These are phyloP conservation scores for Pterostichus madidus DNA, from an alignment of 2,888 invertebrate species.

Conservation along the genomic window DNA sequence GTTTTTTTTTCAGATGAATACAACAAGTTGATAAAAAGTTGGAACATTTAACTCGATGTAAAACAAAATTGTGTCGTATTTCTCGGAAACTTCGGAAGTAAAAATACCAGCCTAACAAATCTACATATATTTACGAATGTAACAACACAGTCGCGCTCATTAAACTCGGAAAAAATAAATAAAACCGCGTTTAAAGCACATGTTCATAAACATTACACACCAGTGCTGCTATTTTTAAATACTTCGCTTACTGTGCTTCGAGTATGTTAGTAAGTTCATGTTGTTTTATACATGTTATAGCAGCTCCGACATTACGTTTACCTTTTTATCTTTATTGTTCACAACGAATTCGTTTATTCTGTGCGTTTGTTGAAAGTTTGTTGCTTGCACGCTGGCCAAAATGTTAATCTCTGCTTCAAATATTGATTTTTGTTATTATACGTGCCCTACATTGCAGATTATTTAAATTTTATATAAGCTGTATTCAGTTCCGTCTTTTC, in stretches of 20 bases:
- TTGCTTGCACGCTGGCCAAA: conserved; percentile 8
- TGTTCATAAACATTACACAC: conserved; percentile 19
- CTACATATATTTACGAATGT: conserved; percentile 11
- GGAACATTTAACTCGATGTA: too few species aligned
- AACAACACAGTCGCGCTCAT: conserved; percentile 22
- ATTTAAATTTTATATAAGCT: conserved; percentile 2
- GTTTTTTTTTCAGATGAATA: too few species aligned
- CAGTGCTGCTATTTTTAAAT: conserved; percentile 27
- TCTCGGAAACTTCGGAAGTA: too few species aligned
- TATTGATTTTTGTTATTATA: conserved; percentile 41
- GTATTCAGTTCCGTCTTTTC: too few species aligned
- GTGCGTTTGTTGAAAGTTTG: conserved; percentile 2
- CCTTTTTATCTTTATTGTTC: conserved; percentile 30
- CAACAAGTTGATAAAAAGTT: too few species aligned
- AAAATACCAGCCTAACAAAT: background rate
- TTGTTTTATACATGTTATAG: conserved; percentile 17
- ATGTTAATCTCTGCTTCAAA: conserved; percentile 18
- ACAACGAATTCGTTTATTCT: background rate
- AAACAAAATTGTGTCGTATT: too few species aligned
- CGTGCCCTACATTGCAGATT: conserved; percentile 12
- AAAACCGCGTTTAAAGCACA: conserved; percentile 8
- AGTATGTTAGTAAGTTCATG: background rate
- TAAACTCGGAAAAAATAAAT: conserved; percentile 36
- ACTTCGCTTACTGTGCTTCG: background rate
- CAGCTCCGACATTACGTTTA: conserved; percentile 1